Evolutionary conservation across 2,113 vertebrate species (phyloP).

Genomic region (Cyprinus carpio): DNA sequence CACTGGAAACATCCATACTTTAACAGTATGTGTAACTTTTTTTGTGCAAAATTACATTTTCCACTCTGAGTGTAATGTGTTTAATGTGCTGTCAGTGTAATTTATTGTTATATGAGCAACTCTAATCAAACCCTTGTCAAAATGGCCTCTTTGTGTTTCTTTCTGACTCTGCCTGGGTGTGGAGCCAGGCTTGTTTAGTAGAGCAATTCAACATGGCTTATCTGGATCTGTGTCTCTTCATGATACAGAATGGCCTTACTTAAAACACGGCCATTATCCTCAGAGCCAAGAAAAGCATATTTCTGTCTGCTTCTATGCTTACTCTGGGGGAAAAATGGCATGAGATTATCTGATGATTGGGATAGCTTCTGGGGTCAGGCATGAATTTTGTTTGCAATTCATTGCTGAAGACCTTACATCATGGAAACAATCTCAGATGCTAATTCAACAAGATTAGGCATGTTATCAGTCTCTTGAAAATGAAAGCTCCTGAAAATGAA

Average conservation of each 20-base stretch:
- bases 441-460: not conserved
- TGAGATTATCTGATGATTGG: not conserved
- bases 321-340: not conserved
- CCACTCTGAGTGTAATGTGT: not conserved
- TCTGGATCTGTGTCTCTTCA: not conserved
- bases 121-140: not conserved
- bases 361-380: not conserved
- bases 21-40: not conserved
- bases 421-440: not conserved
- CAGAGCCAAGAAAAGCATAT: constrained; percentile 30
- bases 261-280: not conserved
- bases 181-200: not conserved
- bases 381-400: not conserved
- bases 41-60: not conserved
- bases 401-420: not conserved
- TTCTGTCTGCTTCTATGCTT: constrained; percentile 1
- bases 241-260: not conserved
- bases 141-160: not conserved
- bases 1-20: not conserved
- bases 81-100: not conserved
- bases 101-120: not conserved
- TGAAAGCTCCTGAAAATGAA: not conserved
- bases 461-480: not conserved
- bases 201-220: constrained; percentile 4
- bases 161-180: not conserved